These are phyloP conservation scores for Morinoia aosen DNA, from an alignment of 2,888 invertebrate species.

Conservation along the genomic window DNA sequence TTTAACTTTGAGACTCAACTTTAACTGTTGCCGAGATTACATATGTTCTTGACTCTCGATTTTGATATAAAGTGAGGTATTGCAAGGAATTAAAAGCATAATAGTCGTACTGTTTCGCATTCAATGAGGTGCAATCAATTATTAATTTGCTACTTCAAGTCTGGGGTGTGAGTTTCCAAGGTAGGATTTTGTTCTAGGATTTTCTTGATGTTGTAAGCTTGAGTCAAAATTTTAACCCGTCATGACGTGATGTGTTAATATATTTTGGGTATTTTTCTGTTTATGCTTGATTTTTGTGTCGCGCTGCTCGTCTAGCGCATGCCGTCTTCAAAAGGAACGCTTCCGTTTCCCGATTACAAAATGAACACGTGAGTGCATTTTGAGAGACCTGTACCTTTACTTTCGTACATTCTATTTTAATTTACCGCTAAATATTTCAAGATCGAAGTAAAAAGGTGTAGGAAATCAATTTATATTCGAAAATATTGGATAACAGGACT, in stretches of 20 bases:
- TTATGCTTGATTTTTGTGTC: too few species aligned
- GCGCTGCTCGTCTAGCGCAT: too few species aligned
- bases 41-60: neutral
- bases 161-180: neutral
- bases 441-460: too few species aligned
- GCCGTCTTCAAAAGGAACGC: too few species aligned
- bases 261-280: neutral
- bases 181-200: neutral
- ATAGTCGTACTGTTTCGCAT: neutral
- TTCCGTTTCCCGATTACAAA: too few species aligned
- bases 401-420: too few species aligned
- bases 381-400: too few species aligned
- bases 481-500: too few species aligned
- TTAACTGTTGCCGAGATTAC: neutral
- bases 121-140: neutral
- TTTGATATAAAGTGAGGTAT: neutral
- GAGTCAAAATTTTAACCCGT: neutral
- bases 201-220: neutral
- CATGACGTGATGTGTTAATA: neutral
- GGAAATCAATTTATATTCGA: too few species aligned
- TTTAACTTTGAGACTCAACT: neutral
- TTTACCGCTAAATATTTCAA: too few species aligned
- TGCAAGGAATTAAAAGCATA: neutral
- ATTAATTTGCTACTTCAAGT: neutral
- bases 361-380: too few species aligned